These are phyloP conservation scores for Semicossyphus pulcher DNA, from an alignment of 2,113 vertebrate genomes.

Conservation along the genomic window DNA sequence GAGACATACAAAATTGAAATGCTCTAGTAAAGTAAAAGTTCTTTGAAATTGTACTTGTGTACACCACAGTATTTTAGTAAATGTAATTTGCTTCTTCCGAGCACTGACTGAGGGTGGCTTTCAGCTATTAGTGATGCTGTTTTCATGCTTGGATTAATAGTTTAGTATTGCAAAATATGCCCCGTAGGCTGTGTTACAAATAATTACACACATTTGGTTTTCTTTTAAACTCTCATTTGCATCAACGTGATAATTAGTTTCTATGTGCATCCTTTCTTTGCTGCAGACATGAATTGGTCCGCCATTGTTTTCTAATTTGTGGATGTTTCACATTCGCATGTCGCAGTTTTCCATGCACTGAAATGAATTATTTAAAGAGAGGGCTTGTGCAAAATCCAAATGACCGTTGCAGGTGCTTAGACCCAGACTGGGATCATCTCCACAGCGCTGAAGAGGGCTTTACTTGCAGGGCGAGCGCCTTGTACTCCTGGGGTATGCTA, in stretches of 20 bases:
- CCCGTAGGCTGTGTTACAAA: background rate
- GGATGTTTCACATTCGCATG: slow-evolving; percentile 14
- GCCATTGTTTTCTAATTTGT: background rate
- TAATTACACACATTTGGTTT: background rate
- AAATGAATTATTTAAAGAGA: background rate
- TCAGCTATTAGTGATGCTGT: background rate
- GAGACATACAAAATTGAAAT: no score
- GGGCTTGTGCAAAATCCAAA: slow-evolving; percentile 4
- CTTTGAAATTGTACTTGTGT: background rate
- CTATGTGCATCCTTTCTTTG: background rate
- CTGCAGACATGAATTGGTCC: background rate
- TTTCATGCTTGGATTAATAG: background rate
- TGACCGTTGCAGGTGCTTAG: slow-evolving; percentile 10
- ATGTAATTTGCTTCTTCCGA: background rate
- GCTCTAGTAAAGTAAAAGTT: background rate
- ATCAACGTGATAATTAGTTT: background rate
- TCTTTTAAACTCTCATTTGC: background rate
- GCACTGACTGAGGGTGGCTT: background rate
- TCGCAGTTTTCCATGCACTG: background rate
- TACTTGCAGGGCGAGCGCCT: slow-evolving; percentile 19
- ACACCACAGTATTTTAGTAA: background rate
- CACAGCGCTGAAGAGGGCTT: slow-evolving; percentile 31
- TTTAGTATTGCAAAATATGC: background rate
- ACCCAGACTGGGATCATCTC: slow-evolving; percentile 22
- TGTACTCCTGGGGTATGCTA: slow-evolving; percentile 53